A percentile compares a stretch with the other conserved stretches of the same genome.
Conservation (phyloP, 2,888 invertebrate genomes). For the Heliconius erato region DNA sequence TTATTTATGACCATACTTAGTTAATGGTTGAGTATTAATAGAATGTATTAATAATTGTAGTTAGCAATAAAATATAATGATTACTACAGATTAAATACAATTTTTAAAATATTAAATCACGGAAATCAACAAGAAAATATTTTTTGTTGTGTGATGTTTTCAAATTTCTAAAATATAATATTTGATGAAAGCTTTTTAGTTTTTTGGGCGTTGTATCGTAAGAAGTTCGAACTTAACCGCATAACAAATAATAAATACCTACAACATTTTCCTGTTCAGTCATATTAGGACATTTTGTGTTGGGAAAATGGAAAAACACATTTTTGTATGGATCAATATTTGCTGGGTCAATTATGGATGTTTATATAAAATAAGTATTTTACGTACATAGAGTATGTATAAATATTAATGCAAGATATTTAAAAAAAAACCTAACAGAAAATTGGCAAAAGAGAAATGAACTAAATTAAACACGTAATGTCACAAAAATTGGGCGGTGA, state of each 20-base stretch:
- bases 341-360: not conserved
- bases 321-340: not conserved
- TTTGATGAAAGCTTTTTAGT: not conserved
- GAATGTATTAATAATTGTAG: not conserved
- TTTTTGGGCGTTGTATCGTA: no score
- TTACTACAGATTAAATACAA: not conserved
- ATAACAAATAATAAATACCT: not conserved
- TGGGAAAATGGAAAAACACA: slow-evolving; percentile 10
- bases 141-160: not conserved
- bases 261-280: not conserved
- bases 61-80: not conserved
- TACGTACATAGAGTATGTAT: no score
- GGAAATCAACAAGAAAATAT: no score
- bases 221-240: not conserved
- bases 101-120: not conserved
- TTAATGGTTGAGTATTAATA: slow-evolving; percentile 17
- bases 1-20: slow-evolving; percentile 2
- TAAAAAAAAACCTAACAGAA: not conserved
- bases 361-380: not conserved
- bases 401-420: not conserved
- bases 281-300: not conserved
- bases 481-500: no score
- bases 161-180: not conserved
- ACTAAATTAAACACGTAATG: no score
- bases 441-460: not conserved